Evolutionary conservation across 2,113 vertebrate genomes (phyloP).

Genomic region (Sinocyclocheilus anophthalmus): DNA sequence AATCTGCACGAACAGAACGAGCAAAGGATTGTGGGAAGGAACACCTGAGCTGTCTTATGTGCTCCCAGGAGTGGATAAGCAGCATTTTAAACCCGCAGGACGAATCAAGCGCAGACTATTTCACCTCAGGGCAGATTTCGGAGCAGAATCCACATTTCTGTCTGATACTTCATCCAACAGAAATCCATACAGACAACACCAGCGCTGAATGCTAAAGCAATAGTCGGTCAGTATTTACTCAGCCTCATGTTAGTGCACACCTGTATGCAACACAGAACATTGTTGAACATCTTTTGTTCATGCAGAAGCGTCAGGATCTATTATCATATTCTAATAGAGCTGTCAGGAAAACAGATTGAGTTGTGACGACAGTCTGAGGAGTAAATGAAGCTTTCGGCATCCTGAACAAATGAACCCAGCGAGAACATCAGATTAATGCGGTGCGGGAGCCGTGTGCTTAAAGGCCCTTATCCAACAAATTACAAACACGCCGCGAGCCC

Average conservation of each 20-base stretch:
- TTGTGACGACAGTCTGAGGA: background rate
- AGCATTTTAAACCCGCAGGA: constrained; percentile 10
- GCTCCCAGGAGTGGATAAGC: background rate
- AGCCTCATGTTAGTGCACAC: background rate
- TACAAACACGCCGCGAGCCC: constrained; percentile 5
- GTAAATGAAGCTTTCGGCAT: background rate
- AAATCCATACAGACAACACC: background rate
- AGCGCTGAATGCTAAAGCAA: background rate
- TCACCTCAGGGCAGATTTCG: background rate
- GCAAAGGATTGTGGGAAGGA: constrained; percentile 34
- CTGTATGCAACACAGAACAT: background rate
- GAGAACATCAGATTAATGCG: constrained; percentile 35
- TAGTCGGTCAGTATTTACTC: background rate
- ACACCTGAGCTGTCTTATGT: constrained; percentile 34
- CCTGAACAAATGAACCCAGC: constrained; percentile 1
- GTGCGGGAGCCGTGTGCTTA: constrained; percentile 1
- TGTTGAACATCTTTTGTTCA: background rate
- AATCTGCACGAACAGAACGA: constrained; percentile 1
- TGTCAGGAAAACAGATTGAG: constrained; percentile 30
- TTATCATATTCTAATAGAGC: background rate
- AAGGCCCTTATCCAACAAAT: constrained; percentile 31
- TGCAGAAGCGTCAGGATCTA: background rate
- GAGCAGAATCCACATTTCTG: background rate
- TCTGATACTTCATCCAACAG: background rate
- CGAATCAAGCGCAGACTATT: background rate